These are phyloP conservation scores for Podarcis raffonei DNA, from an alignment of 2,113 vertebrate genomes.

Conservation along the genomic window DNA sequence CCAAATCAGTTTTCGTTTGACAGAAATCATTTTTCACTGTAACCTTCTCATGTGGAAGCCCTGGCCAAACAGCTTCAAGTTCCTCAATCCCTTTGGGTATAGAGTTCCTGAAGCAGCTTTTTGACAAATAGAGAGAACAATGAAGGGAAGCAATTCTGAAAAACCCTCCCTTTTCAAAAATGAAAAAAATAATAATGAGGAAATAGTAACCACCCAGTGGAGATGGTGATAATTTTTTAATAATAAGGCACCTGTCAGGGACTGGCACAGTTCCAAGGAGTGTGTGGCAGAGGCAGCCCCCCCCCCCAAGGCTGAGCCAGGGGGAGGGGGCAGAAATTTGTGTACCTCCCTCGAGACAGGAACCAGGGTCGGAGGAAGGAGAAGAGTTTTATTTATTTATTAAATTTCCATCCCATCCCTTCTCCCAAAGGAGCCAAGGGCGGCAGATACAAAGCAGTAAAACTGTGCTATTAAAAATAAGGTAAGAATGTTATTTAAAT, in stretches of 20 bases:
- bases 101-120: constrained; percentile 73
- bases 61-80: constrained; percentile 75
- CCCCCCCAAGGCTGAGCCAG: too few species aligned
- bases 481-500: too few species aligned
- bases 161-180: constrained; percentile 44
- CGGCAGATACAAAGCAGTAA: too few species aligned
- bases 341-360: too few species aligned
- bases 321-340: too few species aligned
- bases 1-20: constrained; percentile 75
- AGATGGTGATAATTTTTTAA: constrained; percentile 59
- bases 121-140: constrained; percentile 61
- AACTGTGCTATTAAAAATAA: too few species aligned
- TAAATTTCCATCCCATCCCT: too few species aligned
- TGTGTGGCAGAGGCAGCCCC: too few species aligned
- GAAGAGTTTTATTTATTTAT: too few species aligned
- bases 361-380: too few species aligned
- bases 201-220: constrained; percentile 1
- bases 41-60: constrained; percentile 61
- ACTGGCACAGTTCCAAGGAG: too few species aligned
- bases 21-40: constrained; percentile 74
- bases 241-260: constrained; percentile 47
- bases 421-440: too few species aligned
- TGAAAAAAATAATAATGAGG: constrained; percentile 28
- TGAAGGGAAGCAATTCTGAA: constrained; percentile 55
- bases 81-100: constrained; percentile 74